Evolutionary conservation across 2,113 vertebrate species (phyloP).

Genomic region (Carassius auratus): DNA sequence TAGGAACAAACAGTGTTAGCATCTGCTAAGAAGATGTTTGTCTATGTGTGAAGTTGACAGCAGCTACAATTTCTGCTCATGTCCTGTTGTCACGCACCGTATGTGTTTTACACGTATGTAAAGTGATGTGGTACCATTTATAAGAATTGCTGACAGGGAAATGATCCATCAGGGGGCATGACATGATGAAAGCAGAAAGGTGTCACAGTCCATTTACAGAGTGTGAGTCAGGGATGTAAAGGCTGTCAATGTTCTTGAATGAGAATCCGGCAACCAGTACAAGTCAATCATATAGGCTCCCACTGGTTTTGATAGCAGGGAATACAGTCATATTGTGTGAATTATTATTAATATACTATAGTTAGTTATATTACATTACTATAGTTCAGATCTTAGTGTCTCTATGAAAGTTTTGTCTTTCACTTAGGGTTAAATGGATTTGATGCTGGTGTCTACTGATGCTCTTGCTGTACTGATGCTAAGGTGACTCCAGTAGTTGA

Average conservation of each 20-base stretch:
- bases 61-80: background rate
- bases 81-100: background rate
- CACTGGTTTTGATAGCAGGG: background rate
- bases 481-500: background rate
- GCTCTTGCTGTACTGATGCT: background rate
- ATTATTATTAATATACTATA: background rate
- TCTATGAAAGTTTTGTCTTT: background rate
- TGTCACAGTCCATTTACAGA: background rate
- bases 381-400: background rate
- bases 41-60: background rate
- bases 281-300: background rate
- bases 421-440: background rate
- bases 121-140: background rate
- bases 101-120: background rate
- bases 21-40: background rate
- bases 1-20: background rate
- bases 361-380: background rate
- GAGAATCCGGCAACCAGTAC: background rate
- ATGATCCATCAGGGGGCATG: background rate
- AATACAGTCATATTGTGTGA: no score
- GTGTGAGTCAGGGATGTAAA: background rate
- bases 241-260: background rate
- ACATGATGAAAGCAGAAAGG: background rate
- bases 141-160: slow-evolving; percentile 15
- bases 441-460: background rate